Conservation (phyloP, 2,113 vertebrate species). For the Merops nubicus region DNA sequence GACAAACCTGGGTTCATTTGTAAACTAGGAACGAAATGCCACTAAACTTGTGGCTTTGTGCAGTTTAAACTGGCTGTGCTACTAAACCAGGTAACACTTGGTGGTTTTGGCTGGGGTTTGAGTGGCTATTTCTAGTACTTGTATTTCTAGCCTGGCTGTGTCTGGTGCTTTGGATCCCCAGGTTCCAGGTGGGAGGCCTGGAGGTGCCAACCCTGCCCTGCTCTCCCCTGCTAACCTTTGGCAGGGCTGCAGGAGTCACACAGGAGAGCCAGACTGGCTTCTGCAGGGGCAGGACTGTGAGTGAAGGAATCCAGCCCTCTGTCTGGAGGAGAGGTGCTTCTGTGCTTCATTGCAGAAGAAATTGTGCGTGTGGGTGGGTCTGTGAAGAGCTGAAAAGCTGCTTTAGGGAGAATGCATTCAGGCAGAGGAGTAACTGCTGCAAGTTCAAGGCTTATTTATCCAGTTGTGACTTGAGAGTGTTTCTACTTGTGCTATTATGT, state of each 20-base stretch:
- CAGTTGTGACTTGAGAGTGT: background rate
- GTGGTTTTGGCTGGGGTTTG: background rate
- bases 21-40: background rate
- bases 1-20: background rate
- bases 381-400: background rate
- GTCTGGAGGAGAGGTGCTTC: background rate
- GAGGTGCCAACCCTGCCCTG: background rate
- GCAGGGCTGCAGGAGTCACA: accelerated
- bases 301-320: background rate
- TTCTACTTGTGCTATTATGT: background rate
- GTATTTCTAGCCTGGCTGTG: too few species aligned
- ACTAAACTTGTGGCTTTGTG: accelerated
- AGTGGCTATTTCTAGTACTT: background rate
- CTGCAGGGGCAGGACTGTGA: background rate
- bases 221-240: background rate
- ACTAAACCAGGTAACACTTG: background rate
- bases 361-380: background rate
- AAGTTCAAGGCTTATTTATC: background rate
- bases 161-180: background rate
- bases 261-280: background rate
- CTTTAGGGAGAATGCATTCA: background rate
- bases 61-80: background rate
- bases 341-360: background rate
- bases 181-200: background rate
- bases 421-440: background rate